Evolutionary conservation across 53 echinoderm and acorn worm genomes (phyloP), one percentile per base, ranked within the genome.

Genomic region (Henricia sp.): DNA sequence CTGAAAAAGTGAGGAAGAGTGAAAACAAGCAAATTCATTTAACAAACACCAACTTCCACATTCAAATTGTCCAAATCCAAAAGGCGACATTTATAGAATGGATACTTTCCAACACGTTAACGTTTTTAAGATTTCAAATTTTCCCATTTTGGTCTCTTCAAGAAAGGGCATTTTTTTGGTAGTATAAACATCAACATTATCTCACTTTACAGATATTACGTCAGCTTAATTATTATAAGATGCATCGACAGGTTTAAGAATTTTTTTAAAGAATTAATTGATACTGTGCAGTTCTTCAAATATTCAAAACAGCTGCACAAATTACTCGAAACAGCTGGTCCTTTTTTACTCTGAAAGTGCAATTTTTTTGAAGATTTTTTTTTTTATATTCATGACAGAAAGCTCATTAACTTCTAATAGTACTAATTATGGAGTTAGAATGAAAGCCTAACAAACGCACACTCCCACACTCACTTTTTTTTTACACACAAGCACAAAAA

Each of bases 231-330:
- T n/a, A n/a, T n/a, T n/a, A n/a, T n/a, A n/a, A n/a, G n/a, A n/a
- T n/a, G n/a, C n/a, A n/a, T n/a, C n/a, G n/a, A n/a, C n/a, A n/a
- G n/a, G n/a, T n/a, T n/a, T n/a, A n/a, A n/a, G n/a, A n/a, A n/a
- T n/a, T n/a, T n/a, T n/a, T n/a, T n/a, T n/a, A n/a, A n/a, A n/a
- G n/a, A n/a, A n/a, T n/a, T n/a, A n/a, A n/a, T n/a, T 48, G 51
- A 71, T 4, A 41, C 46, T 39, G 80, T 80, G 80, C 80, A 80
- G 46, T 80, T 16, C 25, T 80, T 64, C 63, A 63, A 63, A 80
- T 80, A 80, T 80, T 80, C 80, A 80, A 80, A 70, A 63, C 48
- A 63, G 20, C 63, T 80, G 80, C 80, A 80, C 80, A 46, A 3
- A 54, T 23, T 30, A 26, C 42, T 19, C 20, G 73, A 54, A 73